Conservation (phyloP, 2,888 invertebrate species). For the Ernsta delagoae region DNA sequence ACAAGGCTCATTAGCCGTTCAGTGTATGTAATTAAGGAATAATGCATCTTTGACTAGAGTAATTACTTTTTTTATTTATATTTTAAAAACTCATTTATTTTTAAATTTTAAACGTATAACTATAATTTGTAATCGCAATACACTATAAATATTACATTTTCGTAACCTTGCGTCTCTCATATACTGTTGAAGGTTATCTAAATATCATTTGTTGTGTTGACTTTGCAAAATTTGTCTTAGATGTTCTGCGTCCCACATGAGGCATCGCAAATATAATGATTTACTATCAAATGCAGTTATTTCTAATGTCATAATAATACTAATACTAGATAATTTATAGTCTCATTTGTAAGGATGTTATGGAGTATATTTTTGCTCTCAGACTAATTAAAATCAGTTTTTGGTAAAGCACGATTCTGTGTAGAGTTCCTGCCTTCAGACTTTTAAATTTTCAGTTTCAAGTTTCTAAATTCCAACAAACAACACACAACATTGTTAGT, state of each 20-base stretch:
- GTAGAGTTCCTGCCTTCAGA: not conserved
- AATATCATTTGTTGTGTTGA: constrained; percentile 27
- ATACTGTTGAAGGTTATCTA: constrained; percentile 18
- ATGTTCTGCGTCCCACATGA: not conserved
- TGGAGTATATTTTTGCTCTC: not conserved
- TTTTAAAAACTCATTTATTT: not conserved
- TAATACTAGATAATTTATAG: no score
- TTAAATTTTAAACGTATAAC: not conserved
- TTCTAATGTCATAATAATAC: not conserved
- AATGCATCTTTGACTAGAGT: not conserved
- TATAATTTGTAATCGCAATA: not conserved
- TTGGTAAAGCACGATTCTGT: not conserved
- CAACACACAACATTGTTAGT: no score
- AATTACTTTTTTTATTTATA: not conserved
- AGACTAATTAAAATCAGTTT: no score
- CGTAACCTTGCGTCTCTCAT: constrained; percentile 11
- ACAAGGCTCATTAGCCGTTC: not conserved
- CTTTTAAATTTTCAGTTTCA: no score
- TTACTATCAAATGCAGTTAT: not conserved
- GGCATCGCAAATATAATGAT: not conserved
- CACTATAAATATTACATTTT: constrained; percentile 25
- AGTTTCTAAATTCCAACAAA: no score
- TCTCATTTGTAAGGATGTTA: not conserved
- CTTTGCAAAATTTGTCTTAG: constrained; percentile 15
- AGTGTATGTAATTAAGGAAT: not conserved